Percentiles rank a stretch among this genome's conserved stretches.
These are phyloP conservation scores for Heteronetta atricapilla DNA, from an alignment of 2,113 vertebrate genomes.

Conservation along the genomic window DNA sequence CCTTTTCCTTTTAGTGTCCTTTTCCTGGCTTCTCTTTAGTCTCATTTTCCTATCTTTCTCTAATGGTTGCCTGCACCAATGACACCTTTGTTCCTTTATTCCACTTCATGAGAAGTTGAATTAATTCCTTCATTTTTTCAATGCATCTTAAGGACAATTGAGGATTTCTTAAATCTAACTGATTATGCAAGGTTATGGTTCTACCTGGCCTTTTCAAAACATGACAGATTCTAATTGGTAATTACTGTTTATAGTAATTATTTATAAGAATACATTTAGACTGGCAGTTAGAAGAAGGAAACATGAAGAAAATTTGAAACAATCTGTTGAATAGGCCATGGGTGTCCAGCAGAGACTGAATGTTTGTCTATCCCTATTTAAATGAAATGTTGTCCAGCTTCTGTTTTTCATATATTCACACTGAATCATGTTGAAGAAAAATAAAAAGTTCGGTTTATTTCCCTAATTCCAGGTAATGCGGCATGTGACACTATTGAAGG, in stretches of 20 bases:
- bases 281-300: background rate
- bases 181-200: background rate
- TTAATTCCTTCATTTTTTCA: background rate
- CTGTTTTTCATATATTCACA: background rate
- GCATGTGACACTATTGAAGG: background rate
- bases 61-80: fast-evolving
- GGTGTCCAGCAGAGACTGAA: background rate
- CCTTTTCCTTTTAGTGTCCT: background rate
- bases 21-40: background rate
- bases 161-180: background rate
- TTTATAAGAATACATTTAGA: background rate
- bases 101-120: background rate
- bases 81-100: background rate
- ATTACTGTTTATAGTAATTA: background rate
- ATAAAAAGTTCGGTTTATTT: background rate
- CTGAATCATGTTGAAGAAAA: background rate
- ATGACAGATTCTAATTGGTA: background rate
- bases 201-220: background rate
- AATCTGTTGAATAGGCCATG: background rate
- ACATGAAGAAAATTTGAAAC: background rate
- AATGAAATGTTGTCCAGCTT: background rate
- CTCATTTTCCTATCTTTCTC: background rate
- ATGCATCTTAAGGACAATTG: background rate
- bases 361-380: background rate
- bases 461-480: background rate